Evolutionary conservation across 2,888 invertebrate genomes (phyloP).

Genomic region (Apeira syringaria): DNA sequence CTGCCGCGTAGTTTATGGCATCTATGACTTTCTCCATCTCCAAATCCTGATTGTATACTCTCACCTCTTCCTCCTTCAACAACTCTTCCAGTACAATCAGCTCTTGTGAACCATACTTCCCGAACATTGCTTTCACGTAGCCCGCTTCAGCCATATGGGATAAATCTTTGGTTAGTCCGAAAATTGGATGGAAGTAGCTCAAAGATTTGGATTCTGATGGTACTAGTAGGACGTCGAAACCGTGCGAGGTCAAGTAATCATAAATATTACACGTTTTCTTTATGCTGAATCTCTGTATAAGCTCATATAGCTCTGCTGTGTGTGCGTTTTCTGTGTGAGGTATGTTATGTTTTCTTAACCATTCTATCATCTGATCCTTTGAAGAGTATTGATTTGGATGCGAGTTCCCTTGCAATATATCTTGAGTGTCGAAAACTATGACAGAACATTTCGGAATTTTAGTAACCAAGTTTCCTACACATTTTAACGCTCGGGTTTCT

Average conservation of each 20-base stretch:
- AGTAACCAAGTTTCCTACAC: not conserved
- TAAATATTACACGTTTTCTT: not conserved
- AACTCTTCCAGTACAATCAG: not conserved
- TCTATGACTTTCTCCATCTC: not conserved
- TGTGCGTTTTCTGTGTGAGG: not conserved
- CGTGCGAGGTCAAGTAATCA: not conserved
- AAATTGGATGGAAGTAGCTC: not conserved
- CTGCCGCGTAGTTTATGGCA: not conserved
- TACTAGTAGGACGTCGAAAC: not conserved
- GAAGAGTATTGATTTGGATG: not conserved
- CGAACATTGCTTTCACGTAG: not conserved
- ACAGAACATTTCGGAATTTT: not conserved
- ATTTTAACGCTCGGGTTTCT: not conserved
- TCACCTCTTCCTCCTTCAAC: not conserved
- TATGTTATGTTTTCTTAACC: not conserved
- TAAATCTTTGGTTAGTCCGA: not conserved
- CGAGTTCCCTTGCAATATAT: not conserved
- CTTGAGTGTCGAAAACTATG: not conserved
- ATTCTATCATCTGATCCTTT: not conserved
- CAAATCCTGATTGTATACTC: not conserved
- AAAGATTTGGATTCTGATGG: not conserved
- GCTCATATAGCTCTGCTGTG: not conserved
- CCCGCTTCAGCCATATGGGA: not conserved
- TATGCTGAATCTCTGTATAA: not conserved
- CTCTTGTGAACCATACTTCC: not conserved